Base-by-base conservation (phyloP, 1,140 invertebrate species). In the Caenorhabditis latens region DNA sequence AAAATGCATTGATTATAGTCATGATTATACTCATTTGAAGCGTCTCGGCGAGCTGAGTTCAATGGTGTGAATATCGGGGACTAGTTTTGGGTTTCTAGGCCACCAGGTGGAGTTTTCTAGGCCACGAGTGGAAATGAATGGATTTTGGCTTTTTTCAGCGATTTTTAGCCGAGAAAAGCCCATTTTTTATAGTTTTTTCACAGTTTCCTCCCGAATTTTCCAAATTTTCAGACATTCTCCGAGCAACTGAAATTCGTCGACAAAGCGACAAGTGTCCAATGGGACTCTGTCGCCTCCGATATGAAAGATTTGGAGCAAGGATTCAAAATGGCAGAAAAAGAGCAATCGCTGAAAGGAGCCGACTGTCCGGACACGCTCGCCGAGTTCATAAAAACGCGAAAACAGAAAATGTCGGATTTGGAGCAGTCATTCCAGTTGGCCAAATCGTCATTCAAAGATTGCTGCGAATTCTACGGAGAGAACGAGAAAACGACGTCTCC, bases 171-270 rank as follows among this genome's bases (percentile, higher is more conserved):
- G 32, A 32, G 16, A 40, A 40, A 8, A 0, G 21, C 61, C 1
- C 0, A 6, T n/a, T 58, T n/a, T 58, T 6, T 58, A 1, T 7
- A 0, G 19, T 19, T 14, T n/a, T n/a, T 19, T 1, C 57, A 14
- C 14, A 14, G 21, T 4, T 16, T 21, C 21, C 19, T 21, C n/a
- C 5, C 19, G n/a, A 1, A 19, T 19, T 58, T 58, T 46, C 19
- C 65, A 1, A 46, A 8, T 75, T 75, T 75, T 46, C 67, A 75
- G 24, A 87, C 88, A 21, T 92, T 92, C 65, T 53, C 85, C 11
- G 86, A 89, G n/a, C 83, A 92, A 71, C 83, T 92, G 16, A 91
- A 92, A 84, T 91, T 92, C 50, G 90, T 91, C 4, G 91, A 92
- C 13, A 89, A 87, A 63, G 91, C 91, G 8, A 82, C 90, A 21